These are phyloP conservation scores for Euwallacea fornicatus DNA, from an alignment of 1,140 invertebrate species.

Conservation along the genomic window DNA sequence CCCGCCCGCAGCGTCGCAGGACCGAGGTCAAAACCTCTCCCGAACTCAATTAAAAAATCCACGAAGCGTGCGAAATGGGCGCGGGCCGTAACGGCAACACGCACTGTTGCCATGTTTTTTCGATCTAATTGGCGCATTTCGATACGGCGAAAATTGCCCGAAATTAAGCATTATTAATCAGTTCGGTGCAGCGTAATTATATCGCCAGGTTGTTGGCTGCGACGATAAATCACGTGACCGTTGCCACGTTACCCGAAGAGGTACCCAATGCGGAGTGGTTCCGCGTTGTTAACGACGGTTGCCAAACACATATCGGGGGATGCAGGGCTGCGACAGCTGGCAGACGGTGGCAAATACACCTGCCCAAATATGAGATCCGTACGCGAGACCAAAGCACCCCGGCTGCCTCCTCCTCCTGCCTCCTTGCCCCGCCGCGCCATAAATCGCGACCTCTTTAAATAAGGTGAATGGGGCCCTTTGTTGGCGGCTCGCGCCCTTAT, in stretches of 20 bases:
- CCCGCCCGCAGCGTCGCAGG: too few species aligned
- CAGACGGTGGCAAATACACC: slow-evolving; percentile 45
- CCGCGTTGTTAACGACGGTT: slow-evolving; percentile 8
- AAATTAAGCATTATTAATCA: slow-evolving; percentile 23
- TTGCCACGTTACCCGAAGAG: background rate
- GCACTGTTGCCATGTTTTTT: slow-evolving; percentile 25
- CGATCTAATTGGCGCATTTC: slow-evolving; percentile 12
- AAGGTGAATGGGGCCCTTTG: slow-evolving; percentile 15
- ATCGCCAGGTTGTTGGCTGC: background rate
- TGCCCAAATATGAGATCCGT: slow-evolving; percentile 42
- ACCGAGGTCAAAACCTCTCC: background rate
- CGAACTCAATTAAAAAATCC: slow-evolving; percentile 20
- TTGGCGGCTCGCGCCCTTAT: slow-evolving; percentile 8
- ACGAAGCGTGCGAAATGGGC: slow-evolving; percentile 16
- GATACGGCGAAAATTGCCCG: slow-evolving; percentile 6
- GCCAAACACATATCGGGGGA: slow-evolving; percentile 20
- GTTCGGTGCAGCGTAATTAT: slow-evolving; percentile 18
- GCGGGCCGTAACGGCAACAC: slow-evolving; percentile 19
- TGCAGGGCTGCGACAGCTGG: slow-evolving; percentile 42
- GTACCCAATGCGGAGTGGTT: background rate
- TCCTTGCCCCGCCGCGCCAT: slow-evolving; percentile 21
- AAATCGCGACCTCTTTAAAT: slow-evolving; percentile 31
- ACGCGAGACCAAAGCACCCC: background rate
- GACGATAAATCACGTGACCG: slow-evolving; percentile 6
- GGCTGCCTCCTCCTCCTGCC: slow-evolving; percentile 5